These are phyloP conservation scores for Pinctada fucata DNA, from an alignment of 2,888 invertebrate species.

Conservation along the genomic window DNA sequence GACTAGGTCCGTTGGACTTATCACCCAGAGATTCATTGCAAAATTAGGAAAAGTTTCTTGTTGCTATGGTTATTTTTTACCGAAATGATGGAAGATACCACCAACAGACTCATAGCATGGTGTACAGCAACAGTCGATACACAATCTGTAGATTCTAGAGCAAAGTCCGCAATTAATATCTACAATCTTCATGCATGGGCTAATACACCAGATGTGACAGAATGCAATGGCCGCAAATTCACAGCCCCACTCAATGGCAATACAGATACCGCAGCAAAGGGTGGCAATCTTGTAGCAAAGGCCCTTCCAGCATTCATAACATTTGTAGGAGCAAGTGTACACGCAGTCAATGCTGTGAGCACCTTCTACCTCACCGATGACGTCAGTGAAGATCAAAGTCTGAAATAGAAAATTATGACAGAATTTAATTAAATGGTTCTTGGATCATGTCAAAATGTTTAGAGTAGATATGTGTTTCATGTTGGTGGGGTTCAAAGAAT, in stretches of 20 bases:
- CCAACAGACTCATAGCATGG: slow-evolving; percentile 57
- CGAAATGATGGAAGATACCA: slow-evolving; percentile 47
- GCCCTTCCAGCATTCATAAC: slow-evolving; percentile 83
- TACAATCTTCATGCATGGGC: slow-evolving; percentile 51
- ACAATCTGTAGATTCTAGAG: slow-evolving; percentile 42
- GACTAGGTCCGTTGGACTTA: too few species aligned
- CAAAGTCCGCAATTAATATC: slow-evolving; percentile 78
- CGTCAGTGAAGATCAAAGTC: slow-evolving; percentile 46
- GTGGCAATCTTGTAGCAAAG: slow-evolving; percentile 85
- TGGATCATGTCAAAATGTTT: too few species aligned
- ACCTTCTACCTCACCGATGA: slow-evolving; percentile 68
- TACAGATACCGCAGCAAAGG: slow-evolving; percentile 83
- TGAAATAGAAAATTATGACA: slow-evolving; percentile 21
- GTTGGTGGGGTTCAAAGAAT: too few species aligned
- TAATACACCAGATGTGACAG: slow-evolving; percentile 61
- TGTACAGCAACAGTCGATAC: slow-evolving; percentile 49
- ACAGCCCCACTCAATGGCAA: slow-evolving; percentile 81
- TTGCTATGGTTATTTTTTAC: slow-evolving; percentile 1
- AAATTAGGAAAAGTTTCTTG: too few species aligned
- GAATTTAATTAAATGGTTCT: too few species aligned
- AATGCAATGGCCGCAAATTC: slow-evolving; percentile 79
- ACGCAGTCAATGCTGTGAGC: slow-evolving; percentile 81
- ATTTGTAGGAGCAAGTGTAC: slow-evolving; percentile 82
- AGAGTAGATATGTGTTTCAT: too few species aligned
- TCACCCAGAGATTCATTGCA: too few species aligned